phyloP scores from a whole-genome alignment of 2,113 vertebrate species.

The Vidua macroura region DNA sequence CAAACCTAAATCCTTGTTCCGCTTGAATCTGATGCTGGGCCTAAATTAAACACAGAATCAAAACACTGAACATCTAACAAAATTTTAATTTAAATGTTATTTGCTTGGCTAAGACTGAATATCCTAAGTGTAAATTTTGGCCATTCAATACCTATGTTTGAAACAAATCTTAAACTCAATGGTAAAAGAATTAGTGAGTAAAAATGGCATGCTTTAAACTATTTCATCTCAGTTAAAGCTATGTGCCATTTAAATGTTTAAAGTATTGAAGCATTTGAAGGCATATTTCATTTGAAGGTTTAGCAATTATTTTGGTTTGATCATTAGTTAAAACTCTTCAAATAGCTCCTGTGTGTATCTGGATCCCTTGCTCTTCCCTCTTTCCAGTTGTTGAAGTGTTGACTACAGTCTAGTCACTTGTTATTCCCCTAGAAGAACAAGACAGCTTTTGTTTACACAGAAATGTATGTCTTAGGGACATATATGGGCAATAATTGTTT shows the following conservation, averaged over 20 bases:
- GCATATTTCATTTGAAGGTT: background rate
- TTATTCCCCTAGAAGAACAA: background rate
- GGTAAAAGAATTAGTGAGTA: background rate
- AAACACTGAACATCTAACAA: background rate
- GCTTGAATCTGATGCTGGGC: background rate
- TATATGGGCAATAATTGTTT: background rate
- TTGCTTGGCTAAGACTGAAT: background rate
- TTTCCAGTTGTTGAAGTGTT: background rate
- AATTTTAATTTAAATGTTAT: background rate
- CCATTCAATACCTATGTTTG: background rate
- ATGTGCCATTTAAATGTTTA: background rate
- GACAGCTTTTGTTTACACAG: background rate
- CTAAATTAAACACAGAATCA: constrained; percentile 6
- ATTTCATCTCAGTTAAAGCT: background rate
- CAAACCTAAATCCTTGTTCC: constrained; percentile 7
- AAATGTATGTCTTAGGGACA: background rate
- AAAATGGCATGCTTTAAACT: background rate
- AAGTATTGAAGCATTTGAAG: background rate
- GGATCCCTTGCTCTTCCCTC: background rate
- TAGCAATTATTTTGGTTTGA: background rate
- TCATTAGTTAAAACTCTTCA: background rate
- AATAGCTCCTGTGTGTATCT: background rate
- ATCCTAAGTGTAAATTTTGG: background rate
- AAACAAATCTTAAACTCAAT: background rate
- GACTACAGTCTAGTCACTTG: background rate